phyloP scores from a whole-genome alignment of 2,797 vertebrate species.

The Sebastiscus tertius region DNA sequence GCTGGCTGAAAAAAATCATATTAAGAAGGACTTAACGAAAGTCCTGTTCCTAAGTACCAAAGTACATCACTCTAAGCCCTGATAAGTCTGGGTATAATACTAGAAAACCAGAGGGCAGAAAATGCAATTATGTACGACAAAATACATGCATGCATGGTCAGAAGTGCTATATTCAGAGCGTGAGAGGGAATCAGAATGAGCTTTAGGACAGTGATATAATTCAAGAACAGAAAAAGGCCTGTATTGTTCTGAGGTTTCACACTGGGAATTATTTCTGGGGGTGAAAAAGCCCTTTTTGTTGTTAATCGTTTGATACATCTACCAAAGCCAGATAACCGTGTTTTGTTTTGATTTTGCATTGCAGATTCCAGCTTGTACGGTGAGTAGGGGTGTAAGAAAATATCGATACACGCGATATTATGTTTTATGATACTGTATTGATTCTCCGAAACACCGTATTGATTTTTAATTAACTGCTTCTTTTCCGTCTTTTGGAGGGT shows the following conservation, averaged over 20 bases:
- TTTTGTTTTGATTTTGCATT: constrained; percentile 62
- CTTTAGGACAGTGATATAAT: constrained; percentile 1
- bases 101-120: constrained; percentile 37
- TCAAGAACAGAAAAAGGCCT: constrained; percentile 36
- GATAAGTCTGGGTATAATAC: constrained; percentile 44
- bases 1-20: constrained; percentile 35
- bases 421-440: no score
- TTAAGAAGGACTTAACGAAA: constrained; percentile 59
- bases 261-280: constrained; percentile 3
- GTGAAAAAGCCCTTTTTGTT: constrained; percentile 1
- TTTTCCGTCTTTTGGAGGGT: no score
- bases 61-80: constrained; percentile 42
- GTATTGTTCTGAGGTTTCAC: constrained; percentile 34
- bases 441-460: no score
- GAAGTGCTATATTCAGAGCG: constrained; percentile 3
- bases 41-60: constrained; percentile 41
- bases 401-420: no score
- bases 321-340: constrained; percentile 50
- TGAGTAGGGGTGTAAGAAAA: not conserved
- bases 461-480: no score
- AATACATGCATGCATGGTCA: constrained; percentile 5
- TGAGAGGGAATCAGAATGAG: constrained; percentile 14
- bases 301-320: constrained; percentile 24
- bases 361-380: constrained; percentile 41
- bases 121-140: constrained; percentile 42